Evolutionary conservation across 2,113 vertebrate species (phyloP), one percentile per base, ranked within the genome.

Genomic region (Synchiropus splendidus): DNA sequence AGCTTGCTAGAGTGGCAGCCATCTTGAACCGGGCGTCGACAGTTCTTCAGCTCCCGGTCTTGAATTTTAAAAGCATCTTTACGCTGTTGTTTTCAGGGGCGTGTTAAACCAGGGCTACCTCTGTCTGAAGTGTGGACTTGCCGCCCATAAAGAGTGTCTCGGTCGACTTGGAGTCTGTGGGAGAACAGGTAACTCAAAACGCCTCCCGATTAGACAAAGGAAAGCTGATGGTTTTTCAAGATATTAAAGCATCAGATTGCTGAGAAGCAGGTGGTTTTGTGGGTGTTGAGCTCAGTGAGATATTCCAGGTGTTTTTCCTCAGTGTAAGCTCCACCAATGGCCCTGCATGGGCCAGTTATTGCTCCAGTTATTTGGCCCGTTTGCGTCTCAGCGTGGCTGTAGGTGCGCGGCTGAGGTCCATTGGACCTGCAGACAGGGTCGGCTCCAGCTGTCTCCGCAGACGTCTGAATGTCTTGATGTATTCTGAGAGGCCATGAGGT

Each of bases 51-150:
- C n/a, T n/a, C n/a, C n/a, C n/a, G n/a, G n/a, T n/a, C n/a, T n/a
- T n/a, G n/a, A n/a, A n/a, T n/a, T n/a, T n/a, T n/a, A n/a, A n/a
- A n/a, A n/a, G n/a, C n/a, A n/a, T n/a, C n/a, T n/a, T n/a, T n/a
- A n/a, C n/a, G n/a, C n/a, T n/a, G n/a, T 10, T 81, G 64, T 88
- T 54, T 83, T 38, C 82, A 98, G 92, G 62, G 92, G 92, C 58
- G 90, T 91, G 41, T 96, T 98, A 83, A 92, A 89, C 80, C 94
- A 98, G 86, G 94, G 94, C 55, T 98, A 98, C 78, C 77, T 88
- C 61, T 98, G 94, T 76, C 63, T 77, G 1, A 95, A 89, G 54
- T 97, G 94, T 77, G 89, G 89, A 39, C 82, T 85, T 6, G 89
- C 87, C 58, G 91, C 89, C 39, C 94, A 97, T 78, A 98, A 97